Percentiles rank a stretch among this genome's conserved stretches.
phyloP scores from a whole-genome alignment of 2,113 vertebrate genomes.

The Pterophyllum scalare region DNA sequence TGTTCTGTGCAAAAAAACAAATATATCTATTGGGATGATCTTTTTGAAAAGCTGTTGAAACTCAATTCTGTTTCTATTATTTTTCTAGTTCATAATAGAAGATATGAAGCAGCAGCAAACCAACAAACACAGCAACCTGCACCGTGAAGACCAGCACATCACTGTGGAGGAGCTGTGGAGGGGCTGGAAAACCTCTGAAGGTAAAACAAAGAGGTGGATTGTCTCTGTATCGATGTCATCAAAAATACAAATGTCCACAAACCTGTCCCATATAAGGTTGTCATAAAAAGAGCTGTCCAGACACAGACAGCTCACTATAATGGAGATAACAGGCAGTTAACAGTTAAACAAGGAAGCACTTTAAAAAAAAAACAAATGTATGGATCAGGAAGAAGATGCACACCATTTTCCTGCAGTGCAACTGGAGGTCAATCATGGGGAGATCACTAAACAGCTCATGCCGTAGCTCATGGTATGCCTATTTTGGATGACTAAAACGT shows the following conservation, averaged over 20 bases:
- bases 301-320: neutral
- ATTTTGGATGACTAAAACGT: too few relatives aligned
- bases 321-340: neutral
- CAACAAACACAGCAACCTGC: conserved; percentile 96
- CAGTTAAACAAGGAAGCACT: neutral
- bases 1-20: neutral
- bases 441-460: neutral
- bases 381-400: neutral
- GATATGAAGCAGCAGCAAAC: conserved; percentile 97
- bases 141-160: conserved; percentile 97
- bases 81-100: conserved; percentile 92
- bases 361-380: neutral
- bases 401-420: neutral
- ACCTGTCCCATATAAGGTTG: neutral
- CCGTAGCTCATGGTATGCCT: neutral
- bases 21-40: neutral
- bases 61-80: neutral
- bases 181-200: conserved; percentile 96
- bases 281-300: neutral
- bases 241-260: neutral
- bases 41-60: neutral
- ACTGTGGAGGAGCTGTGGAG: conserved; percentile 98
- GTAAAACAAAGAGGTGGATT: conserved; percentile 64
- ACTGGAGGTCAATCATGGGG: neutral
- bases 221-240: neutral